A percentile compares a stretch with the other conserved stretches of the same genome.
Conservation (phyloP, 1,140 invertebrate species). For the Agrypnia vestita region DNA sequence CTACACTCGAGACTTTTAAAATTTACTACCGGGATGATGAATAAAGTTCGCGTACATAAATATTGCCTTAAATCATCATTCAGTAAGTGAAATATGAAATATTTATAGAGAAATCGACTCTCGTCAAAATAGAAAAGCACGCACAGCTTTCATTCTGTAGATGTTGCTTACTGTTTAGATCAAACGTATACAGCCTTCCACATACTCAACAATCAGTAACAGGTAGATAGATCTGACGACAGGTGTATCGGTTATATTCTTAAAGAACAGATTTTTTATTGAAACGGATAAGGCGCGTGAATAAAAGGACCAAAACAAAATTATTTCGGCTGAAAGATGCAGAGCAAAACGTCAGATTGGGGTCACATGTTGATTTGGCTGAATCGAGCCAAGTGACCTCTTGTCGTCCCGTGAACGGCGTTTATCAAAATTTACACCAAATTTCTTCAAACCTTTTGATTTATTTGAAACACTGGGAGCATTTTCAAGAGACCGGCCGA, state of each 20-base stretch:
- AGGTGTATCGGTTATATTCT: constrained; percentile 24
- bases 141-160: constrained; percentile 44
- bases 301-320: constrained; percentile 47
- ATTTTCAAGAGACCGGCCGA: neutral
- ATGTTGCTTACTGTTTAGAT: constrained; percentile 44
- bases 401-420: constrained; percentile 30
- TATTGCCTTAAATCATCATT: constrained; percentile 31
- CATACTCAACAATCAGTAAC: constrained; percentile 50
- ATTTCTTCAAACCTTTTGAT: neutral
- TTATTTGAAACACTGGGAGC: constrained; percentile 22
- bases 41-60: constrained; percentile 5
- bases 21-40: neutral
- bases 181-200: constrained; percentile 43
- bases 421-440: constrained; percentile 2
- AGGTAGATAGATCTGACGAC: constrained; percentile 40
- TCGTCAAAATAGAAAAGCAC: constrained; percentile 50
- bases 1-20: neutral
- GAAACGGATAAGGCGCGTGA: constrained; percentile 11
- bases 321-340: constrained; percentile 60
- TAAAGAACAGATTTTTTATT: neutral
- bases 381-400: constrained; percentile 65
- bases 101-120: constrained; percentile 49
- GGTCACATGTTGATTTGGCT: constrained; percentile 76
- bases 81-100: constrained; percentile 44
- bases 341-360: constrained; percentile 73